Evolutionary conservation across 30 jellyfish, hydroid and myxozoan species (phyloP), one percentile per base, ranked within the genome.

Genomic region (Hydra vulgaris): DNA sequence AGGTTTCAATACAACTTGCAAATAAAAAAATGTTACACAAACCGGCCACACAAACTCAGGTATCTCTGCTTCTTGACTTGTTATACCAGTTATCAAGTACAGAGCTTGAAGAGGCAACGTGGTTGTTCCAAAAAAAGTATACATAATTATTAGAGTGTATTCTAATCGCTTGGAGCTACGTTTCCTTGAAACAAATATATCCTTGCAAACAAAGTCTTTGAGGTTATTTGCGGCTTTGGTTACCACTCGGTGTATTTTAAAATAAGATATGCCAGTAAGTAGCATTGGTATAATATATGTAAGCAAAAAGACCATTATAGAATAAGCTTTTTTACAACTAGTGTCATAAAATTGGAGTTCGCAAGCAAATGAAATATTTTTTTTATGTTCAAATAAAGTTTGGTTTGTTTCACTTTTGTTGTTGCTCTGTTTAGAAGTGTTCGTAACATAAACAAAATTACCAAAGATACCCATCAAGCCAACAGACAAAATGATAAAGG

Each of bases 261-360:
- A 79, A 52, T 88, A 88, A 74, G 95, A 82, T 74, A 27, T 83
- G 19, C 95, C 70, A 12, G 95, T 85, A 25, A 74, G 53, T 61
- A 81, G 74, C 94, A 88, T 84, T 7, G 96, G 96, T 0, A 84
- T 70, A 82, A 79, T 73, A 70, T 88, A 88, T 22, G 96, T 88
- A 55, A 83, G n/a, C 18, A 78, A 53, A 40, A 88, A 83, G 15
- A 79, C 85, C 26, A 78, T 27, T 21, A 80, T 74, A 66, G 90
- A 68, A 77, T 88, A 88, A 40, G 12, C 8, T 40, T 40, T 40
- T 40, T 40, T 40, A 40, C 61, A 40, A 40, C 61, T 40, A 3
- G 5, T 12, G 61, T 40, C 12, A 12, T 40, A 3, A 40, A 3
- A 40, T 40, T 40, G 61, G 5, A 40, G 61, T 40, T 40, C 12